A percentile compares a stretch with the other conserved stretches of the same genome.
Evolutionary conservation across 2,113 vertebrate genomes (phyloP).

Genomic region (Sylvia atricapilla): DNA sequence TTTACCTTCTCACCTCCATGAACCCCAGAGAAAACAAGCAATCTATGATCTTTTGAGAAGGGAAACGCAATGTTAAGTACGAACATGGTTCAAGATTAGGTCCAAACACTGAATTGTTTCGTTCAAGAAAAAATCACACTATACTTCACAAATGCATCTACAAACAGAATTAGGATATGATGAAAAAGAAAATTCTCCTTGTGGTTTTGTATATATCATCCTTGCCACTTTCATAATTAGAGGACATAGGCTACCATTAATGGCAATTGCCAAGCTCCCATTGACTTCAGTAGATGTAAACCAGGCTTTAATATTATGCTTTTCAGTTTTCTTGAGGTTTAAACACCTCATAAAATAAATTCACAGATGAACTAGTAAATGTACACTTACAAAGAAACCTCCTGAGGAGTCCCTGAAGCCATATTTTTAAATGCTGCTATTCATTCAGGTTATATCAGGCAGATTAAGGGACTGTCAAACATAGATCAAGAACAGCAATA

Average conservation of each 20-base stretch:
- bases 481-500: background rate
- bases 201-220: conserved; percentile 26
- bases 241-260: conserved; percentile 27
- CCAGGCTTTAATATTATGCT: conserved; percentile 44
- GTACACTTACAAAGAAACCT: conserved; percentile 59
- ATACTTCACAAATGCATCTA: background rate
- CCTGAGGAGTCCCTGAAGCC: conserved; percentile 51
- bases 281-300: conserved; percentile 35
- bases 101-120: background rate
- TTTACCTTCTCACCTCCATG: background rate
- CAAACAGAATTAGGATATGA: conserved; percentile 15
- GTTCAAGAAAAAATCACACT: background rate
- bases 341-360: conserved; percentile 63
- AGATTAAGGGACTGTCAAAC: conserved; percentile 49
- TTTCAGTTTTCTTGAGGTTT: conserved; percentile 65
- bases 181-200: conserved; percentile 40
- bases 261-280: conserved; percentile 35
- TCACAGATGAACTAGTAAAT: conserved; percentile 59
- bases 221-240: conserved; percentile 44
- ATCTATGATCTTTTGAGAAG: background rate
- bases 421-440: conserved; percentile 44
- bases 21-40: background rate
- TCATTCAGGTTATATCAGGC: conserved; percentile 17
- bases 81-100: background rate
- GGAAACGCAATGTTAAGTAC: background rate